A percentile compares a stretch with the other conserved stretches of the same genome.
Conservation (phyloP, 2,113 vertebrate genomes). For the Regulus satrapa region DNA sequence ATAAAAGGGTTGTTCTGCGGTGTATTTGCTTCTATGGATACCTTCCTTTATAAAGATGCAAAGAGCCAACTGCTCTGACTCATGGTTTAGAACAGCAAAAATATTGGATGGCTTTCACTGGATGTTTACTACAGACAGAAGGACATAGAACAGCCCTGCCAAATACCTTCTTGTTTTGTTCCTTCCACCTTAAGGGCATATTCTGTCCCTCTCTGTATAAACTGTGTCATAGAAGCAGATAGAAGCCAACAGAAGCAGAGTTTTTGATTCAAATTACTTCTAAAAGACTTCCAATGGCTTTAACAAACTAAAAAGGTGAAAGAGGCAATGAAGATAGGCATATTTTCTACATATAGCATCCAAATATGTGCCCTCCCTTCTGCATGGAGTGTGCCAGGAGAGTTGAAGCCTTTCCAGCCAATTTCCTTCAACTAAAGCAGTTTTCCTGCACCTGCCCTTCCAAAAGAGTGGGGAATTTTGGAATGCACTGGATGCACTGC, state of each 20-base stretch:
- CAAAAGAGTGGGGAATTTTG: fast-evolving
- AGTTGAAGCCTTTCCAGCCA: not conserved
- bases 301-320: not conserved
- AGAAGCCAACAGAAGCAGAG: not conserved
- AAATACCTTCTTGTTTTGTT: not conserved
- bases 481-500: not conserved
- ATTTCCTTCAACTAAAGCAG: not conserved
- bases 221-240: not conserved
- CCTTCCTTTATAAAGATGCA: not conserved
- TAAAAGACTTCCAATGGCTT: not conserved
- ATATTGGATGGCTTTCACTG: not conserved
- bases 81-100: not conserved
- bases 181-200: not conserved
- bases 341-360: not conserved
- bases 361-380: not conserved
- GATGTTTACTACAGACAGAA: not conserved
- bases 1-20: not conserved
- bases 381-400: not conserved
- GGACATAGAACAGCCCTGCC: not conserved
- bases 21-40: not conserved
- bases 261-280: not conserved
- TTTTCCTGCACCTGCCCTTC: not conserved
- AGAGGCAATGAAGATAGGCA: not conserved
- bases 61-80: not conserved
- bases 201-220: not conserved